Evolutionary conservation across 2,888 invertebrate species (phyloP).

Genomic region (Oligia fasciuncula): DNA sequence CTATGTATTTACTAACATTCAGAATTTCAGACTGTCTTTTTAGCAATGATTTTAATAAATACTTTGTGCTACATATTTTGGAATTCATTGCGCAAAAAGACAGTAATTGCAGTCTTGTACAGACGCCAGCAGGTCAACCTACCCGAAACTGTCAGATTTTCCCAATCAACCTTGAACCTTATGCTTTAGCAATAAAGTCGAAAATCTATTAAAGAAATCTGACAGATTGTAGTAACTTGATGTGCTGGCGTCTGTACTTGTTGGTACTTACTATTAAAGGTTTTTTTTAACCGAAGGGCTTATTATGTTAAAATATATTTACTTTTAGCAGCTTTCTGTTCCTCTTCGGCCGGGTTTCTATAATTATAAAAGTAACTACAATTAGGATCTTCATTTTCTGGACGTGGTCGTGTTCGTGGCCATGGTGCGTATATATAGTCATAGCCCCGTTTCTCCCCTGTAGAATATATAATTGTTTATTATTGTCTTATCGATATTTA

Average conservation of each 20-base stretch:
- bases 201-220: no score
- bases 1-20: background rate
- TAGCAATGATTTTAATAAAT: background rate
- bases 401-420: conserved; percentile 15
- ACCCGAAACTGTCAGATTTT: no score
- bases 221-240: no score
- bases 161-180: no score
- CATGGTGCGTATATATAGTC: background rate
- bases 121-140: no score
- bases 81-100: background rate
- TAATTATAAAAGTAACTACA: no score
- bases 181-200: no score
- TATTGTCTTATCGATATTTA: background rate
- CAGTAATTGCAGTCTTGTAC: background rate
- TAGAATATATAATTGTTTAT: background rate
- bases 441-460: conserved; percentile 32
- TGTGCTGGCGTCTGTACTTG: no score
- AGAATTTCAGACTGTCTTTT: background rate
- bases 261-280: no score
- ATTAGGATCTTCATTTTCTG: no score
- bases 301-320: background rate
- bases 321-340: conserved; percentile 28
- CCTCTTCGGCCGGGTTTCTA: background rate
- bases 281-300: no score
- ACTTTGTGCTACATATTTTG: background rate